Percentiles rank a stretch among this genome's conserved stretches.
Evolutionary conservation across 2,888 invertebrate species (phyloP).

Genomic region (Oligia latruncula): DNA sequence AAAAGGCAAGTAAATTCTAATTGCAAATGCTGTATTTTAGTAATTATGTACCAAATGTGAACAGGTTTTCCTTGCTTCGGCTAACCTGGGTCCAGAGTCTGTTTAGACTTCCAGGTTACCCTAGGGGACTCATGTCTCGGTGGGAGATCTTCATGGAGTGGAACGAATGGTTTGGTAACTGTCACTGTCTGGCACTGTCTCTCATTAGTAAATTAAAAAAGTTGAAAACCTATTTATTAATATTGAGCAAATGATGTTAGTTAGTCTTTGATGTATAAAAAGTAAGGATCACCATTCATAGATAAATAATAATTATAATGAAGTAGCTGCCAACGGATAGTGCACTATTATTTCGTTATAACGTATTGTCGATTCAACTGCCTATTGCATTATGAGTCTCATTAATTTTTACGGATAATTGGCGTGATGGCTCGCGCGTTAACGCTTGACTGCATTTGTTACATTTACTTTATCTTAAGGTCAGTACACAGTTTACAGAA

Average conservation of each 20-base stretch:
- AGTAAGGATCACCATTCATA: not conserved
- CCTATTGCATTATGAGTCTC: slow-evolving; percentile 17
- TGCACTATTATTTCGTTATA: not conserved
- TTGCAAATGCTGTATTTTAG: too few species aligned
- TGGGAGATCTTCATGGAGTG: not conserved
- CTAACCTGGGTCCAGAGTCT: not conserved
- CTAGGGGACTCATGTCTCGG: not conserved
- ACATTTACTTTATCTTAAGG: slow-evolving; percentile 1
- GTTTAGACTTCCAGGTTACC: not conserved
- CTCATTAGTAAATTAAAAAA: not conserved
- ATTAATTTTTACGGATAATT: slow-evolving; percentile 18
- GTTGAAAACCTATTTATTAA: not conserved
- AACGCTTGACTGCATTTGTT: slow-evolving; percentile 31
- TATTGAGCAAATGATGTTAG: not conserved
- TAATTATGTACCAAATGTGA: too few species aligned
- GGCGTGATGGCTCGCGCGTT: slow-evolving; percentile 14
- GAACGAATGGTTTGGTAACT: not conserved
- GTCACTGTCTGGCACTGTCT: not conserved
- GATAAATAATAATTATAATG: not conserved
- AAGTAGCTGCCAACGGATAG: not conserved
- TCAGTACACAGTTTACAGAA: not conserved
- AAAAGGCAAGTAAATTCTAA: too few species aligned
- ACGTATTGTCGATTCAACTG: not conserved
- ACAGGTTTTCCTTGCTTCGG: not conserved
- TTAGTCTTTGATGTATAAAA: not conserved